These are phyloP conservation scores for Aleiodes sp. DNA, from an alignment of 1,140 invertebrate genomes.

Conservation along the genomic window DNA sequence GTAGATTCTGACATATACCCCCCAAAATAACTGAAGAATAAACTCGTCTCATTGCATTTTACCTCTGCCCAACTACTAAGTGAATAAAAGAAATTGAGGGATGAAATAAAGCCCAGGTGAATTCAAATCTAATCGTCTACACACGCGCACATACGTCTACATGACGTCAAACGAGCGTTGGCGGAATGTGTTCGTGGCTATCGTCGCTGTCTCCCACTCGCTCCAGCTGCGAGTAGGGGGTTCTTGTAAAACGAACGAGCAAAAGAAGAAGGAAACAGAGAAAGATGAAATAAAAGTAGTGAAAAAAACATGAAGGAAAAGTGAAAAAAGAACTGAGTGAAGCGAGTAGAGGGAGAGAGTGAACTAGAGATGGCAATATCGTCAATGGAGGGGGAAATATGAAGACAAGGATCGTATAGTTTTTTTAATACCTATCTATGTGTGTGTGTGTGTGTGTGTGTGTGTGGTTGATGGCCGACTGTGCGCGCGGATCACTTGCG, in stretches of 20 bases:
- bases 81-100: not conserved
- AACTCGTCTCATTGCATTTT: no score
- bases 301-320: not conserved
- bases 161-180: constrained; percentile 49
- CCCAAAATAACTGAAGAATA: no score
- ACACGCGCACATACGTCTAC: not conserved
- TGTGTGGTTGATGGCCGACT: constrained; percentile 48
- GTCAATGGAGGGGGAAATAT: constrained; percentile 5
- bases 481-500: constrained; percentile 57
- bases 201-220: constrained; percentile 28
- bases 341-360: constrained; percentile 21
- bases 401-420: not conserved
- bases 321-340: constrained; percentile 22
- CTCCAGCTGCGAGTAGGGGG: constrained; percentile 16
- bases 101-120: not conserved
- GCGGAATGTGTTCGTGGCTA: constrained; percentile 45
- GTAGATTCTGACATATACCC: no score
- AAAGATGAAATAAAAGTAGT: not conserved
- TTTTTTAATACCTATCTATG: no score
- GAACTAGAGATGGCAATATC: no score
- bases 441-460: not conserved
- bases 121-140: constrained; percentile 21
- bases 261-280: not conserved
- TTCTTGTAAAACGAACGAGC: not conserved
- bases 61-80: no score